Evolutionary conservation across 2,888 invertebrate genomes (phyloP).

Genomic region (Sisyra nigra): DNA sequence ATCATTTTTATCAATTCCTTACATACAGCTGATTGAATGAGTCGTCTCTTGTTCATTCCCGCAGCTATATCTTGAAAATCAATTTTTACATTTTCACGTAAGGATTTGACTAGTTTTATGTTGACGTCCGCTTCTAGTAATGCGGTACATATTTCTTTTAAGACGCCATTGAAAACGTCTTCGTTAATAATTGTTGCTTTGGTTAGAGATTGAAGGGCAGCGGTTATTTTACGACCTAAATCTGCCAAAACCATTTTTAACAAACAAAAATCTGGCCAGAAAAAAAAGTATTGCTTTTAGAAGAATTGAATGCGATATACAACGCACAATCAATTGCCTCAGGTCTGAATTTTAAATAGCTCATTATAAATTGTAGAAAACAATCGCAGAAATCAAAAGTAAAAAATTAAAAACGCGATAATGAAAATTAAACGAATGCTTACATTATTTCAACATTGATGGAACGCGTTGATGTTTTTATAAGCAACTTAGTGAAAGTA

Average conservation of each 20-base stretch:
- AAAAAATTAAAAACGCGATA: no score
- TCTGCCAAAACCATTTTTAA: slow-evolving; percentile 96
- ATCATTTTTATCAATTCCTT: slow-evolving; percentile 96
- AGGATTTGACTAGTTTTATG: slow-evolving; percentile 83
- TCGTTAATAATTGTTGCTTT: slow-evolving; percentile 98
- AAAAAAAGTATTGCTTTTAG: no score
- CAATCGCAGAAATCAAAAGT: no score
- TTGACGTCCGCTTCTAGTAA: slow-evolving; percentile 95
- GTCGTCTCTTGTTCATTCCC: slow-evolving; percentile 91
- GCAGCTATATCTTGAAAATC: slow-evolving; percentile 99
- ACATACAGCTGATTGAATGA: slow-evolving; percentile 98
- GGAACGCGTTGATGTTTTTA: no score
- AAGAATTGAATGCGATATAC: no score
- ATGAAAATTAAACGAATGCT: no score
- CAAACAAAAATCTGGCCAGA: no score
- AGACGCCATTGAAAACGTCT: slow-evolving; percentile 91
- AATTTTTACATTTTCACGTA: slow-evolving; percentile 95
- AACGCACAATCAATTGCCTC: no score
- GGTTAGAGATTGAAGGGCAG: slow-evolving; percentile 91
- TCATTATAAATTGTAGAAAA: no score
- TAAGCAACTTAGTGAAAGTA: no score
- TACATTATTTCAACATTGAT: no score
- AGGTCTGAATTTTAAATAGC: no score
- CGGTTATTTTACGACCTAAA: slow-evolving; percentile 97
- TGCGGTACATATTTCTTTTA: slow-evolving; percentile 96